Conservation (phyloP, 1,140 invertebrate species). For the Trichoplusia ni region DNA sequence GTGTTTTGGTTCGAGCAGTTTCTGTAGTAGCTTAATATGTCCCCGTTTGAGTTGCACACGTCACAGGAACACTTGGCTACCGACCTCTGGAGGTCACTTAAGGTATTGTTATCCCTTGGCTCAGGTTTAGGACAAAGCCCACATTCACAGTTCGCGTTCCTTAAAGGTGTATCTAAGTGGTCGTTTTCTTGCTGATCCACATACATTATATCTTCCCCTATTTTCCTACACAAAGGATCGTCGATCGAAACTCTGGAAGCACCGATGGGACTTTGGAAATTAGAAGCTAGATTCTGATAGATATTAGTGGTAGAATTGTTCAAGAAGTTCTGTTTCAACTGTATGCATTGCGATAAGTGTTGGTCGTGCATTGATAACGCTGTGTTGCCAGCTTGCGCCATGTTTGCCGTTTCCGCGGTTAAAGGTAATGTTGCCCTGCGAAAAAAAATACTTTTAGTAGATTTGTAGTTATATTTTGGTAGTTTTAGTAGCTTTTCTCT, state of each 20-base stretch:
- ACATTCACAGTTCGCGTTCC: conserved; percentile 73
- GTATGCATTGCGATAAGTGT: conserved; percentile 81
- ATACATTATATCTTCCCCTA: conserved; percentile 71
- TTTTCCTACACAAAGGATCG: conserved; percentile 67
- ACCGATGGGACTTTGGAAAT: conserved; percentile 62
- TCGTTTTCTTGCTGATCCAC: conserved; percentile 71
- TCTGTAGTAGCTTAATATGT: conserved; percentile 68
- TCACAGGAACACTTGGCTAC: conserved; percentile 75
- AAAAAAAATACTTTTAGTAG: conserved; percentile 40
- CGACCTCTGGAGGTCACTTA: conserved; percentile 76
- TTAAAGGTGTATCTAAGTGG: conserved; percentile 52
- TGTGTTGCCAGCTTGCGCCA: conserved; percentile 79
- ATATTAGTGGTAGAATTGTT: conserved; percentile 72
- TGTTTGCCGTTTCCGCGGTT: conserved; percentile 83
- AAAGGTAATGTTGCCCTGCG: conserved; percentile 89
- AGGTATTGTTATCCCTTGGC: conserved; percentile 56
- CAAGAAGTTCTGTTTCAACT: conserved; percentile 77
- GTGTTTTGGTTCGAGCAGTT: conserved; percentile 67
- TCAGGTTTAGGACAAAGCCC: conserved; percentile 71
- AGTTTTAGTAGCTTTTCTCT: conserved; percentile 29
- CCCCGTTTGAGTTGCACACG: conserved; percentile 71
- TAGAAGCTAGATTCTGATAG: conserved; percentile 66
- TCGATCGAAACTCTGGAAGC: conserved; percentile 66
- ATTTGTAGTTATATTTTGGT: conserved; percentile 28
- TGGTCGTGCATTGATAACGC: conserved; percentile 80